Conservation (phyloP, 2,797 vertebrate species). For the Anguilla marmorata region DNA sequence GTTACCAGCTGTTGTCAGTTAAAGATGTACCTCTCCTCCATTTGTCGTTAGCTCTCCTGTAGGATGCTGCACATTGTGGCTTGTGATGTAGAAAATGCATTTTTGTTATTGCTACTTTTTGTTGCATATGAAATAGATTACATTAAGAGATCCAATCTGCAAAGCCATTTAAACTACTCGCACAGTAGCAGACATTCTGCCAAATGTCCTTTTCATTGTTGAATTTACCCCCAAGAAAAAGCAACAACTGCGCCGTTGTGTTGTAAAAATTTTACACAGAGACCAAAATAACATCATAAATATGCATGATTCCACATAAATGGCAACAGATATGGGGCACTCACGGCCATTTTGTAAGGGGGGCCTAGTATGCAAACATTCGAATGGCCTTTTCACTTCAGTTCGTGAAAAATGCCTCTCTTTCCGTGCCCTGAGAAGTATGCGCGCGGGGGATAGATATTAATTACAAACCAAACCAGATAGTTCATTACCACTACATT, state of each 20-base stretch:
- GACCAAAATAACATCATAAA: not conserved
- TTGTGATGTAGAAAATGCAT: not conserved
- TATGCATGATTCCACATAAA: not conserved
- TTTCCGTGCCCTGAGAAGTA: not conserved
- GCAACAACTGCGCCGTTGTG: not conserved
- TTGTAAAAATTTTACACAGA: not conserved
- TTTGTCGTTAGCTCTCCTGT: not conserved
- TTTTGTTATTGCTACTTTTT: too few relatives aligned
- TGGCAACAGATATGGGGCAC: not conserved
- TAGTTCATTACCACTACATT: constrained; percentile 34
- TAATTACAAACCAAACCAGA: constrained; percentile 45
- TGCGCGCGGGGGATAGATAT: constrained; percentile 20
- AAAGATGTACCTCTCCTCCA: not conserved
- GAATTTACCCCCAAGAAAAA: not conserved
- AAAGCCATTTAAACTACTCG: not conserved
- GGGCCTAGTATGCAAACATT: not conserved
- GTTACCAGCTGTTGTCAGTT: not conserved
- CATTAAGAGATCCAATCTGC: not conserved
- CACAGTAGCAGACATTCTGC: not conserved
- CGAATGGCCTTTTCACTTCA: constrained; percentile 9
- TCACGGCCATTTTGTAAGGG: not conserved
- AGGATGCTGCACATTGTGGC: too few relatives aligned
- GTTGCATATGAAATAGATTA: not conserved
- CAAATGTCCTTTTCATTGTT: not conserved
- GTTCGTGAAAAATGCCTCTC: constrained; percentile 5